Percentiles rank a stretch among this genome's conserved stretches.
phyloP scores from a whole-genome alignment of 2,888 invertebrate species.

The Sericinus montela region DNA sequence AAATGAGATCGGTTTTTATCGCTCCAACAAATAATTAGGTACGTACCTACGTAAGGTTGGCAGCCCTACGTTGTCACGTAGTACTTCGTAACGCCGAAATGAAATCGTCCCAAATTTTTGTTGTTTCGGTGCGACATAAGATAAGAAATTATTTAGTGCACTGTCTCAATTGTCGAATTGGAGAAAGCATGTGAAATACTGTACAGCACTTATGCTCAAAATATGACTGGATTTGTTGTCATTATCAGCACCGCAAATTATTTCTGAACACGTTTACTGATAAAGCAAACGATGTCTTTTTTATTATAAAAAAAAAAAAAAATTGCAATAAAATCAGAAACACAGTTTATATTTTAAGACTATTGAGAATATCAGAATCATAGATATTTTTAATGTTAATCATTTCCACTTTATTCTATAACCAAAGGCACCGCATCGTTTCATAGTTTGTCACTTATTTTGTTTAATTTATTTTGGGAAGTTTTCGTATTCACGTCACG shows the following conservation, averaged over 20 bases:
- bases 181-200: slow-evolving; percentile 18
- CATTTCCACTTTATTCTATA: no score
- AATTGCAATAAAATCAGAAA: no score
- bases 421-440: neutral
- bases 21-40: slow-evolving; percentile 22
- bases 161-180: slow-evolving; percentile 16
- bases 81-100: slow-evolving; percentile 49
- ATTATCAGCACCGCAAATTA: neutral
- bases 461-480: slow-evolving; percentile 1
- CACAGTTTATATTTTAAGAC: neutral
- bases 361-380: no score
- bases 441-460: slow-evolving; percentile 19
- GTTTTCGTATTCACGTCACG: slow-evolving; percentile 58
- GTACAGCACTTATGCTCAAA: neutral
- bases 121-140: slow-evolving; percentile 24
- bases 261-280: neutral
- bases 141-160: slow-evolving; percentile 28
- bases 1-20: slow-evolving; percentile 71
- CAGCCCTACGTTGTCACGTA: slow-evolving; percentile 44
- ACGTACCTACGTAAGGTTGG: slow-evolving; percentile 24
- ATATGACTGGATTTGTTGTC: neutral
- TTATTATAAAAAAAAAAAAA: no score
- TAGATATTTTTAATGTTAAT: no score
- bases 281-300: no score
- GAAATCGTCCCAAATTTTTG: slow-evolving; percentile 39